phyloP scores from a whole-genome alignment of 1,140 invertebrate species.

The Berghia stephanieae region DNA sequence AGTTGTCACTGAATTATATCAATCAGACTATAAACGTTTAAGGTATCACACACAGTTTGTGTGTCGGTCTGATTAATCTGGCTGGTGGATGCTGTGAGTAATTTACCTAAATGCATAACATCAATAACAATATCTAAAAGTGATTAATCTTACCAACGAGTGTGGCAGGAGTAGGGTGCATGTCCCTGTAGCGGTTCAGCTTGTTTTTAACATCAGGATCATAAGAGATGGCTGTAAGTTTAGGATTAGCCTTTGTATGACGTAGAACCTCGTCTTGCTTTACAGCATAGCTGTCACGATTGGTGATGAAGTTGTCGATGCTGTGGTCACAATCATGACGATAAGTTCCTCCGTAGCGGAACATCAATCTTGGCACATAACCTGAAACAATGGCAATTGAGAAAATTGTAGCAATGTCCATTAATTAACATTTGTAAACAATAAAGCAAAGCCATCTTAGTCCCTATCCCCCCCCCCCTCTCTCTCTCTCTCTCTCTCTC shows the following conservation, averaged over 20 bases:
- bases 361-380: constrained; percentile 63
- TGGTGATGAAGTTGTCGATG: constrained; percentile 60
- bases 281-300: constrained; percentile 47
- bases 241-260: constrained; percentile 49
- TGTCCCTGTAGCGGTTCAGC: constrained; percentile 60
- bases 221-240: constrained; percentile 54
- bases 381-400: constrained; percentile 41
- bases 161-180: constrained; percentile 51
- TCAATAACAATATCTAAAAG: background rate
- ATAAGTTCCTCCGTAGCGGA: constrained; percentile 65
- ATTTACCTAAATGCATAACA: no score
- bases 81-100: no score
- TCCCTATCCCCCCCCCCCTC: background rate
- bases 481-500: background rate
- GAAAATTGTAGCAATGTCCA: background rate
- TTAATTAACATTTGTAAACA: background rate
- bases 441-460: background rate
- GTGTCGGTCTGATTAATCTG: background rate
- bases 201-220: constrained; percentile 61
- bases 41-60: no score
- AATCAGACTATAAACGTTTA: no score
- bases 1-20: no score
- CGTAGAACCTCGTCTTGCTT: constrained; percentile 52
- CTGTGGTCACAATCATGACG: constrained; percentile 62
- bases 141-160: constrained; percentile 50